Percentiles rank a stretch among this genome's conserved stretches.
phyloP scores from a whole-genome alignment of 2,797 vertebrate genomes.

The Syngnathus acus region DNA sequence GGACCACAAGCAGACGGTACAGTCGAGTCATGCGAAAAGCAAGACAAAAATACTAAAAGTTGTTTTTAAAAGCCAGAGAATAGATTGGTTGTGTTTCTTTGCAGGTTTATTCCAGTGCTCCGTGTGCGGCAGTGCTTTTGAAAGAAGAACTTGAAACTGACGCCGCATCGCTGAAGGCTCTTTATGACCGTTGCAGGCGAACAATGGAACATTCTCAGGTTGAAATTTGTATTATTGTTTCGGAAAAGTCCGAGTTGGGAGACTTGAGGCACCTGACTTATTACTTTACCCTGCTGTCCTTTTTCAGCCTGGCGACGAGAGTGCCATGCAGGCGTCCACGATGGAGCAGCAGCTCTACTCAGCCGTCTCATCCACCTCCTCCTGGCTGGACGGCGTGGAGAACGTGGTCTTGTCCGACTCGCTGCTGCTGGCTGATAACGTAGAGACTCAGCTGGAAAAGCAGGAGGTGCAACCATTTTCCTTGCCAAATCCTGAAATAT shows the following conservation, averaged over 20 bases:
- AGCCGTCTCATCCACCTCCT: conserved; percentile 79
- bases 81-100: neutral
- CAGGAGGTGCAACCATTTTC: conserved; percentile 70
- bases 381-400: conserved; percentile 88
- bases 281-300: neutral
- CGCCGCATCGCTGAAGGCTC: conserved; percentile 70
- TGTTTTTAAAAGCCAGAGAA: neutral
- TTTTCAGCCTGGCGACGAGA: conserved; percentile 53
- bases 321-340: conserved; percentile 60
- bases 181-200: conserved; percentile 77
- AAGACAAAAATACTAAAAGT: neutral
- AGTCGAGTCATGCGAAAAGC: neutral
- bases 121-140: conserved; percentile 69
- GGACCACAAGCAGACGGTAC: conserved; percentile 82
- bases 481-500: too few species aligned
- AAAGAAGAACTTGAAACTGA: conserved; percentile 72
- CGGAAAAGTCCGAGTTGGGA: neutral
- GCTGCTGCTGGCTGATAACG: conserved; percentile 73
- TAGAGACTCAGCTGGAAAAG: conserved; percentile 74
- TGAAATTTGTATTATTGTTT: neutral
- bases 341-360: conserved; percentile 85
- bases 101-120: conserved; percentile 80
- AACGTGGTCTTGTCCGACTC: conserved; percentile 79
- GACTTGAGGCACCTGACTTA: neutral
- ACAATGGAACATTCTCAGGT: conserved; percentile 73